phyloP scores from a whole-genome alignment of 1,140 invertebrate species.

The Linepithema humile region DNA sequence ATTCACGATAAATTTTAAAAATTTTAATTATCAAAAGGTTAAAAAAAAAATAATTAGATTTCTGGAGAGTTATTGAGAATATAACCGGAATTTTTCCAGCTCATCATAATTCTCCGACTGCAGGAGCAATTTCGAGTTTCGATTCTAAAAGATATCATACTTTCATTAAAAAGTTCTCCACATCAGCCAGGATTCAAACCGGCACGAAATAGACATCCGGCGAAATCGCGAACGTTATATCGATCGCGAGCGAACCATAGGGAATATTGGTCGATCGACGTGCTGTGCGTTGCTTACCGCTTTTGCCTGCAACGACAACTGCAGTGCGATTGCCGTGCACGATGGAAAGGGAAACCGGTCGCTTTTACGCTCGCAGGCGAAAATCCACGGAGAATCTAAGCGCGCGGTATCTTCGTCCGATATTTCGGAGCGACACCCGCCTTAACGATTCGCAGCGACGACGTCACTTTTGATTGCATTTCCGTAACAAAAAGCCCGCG shows the following conservation, averaged over 20 bases:
- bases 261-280: neutral
- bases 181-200: neutral
- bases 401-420: neutral
- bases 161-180: neutral
- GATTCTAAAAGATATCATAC: neutral
- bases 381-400: constrained; percentile 23
- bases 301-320: neutral
- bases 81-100: neutral
- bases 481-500: neutral
- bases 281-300: neutral
- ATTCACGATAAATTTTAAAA: neutral
- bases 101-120: neutral
- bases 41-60: neutral
- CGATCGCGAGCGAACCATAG: neutral
- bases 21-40: too few species aligned
- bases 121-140: neutral
- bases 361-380: constrained; percentile 12
- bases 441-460: constrained; percentile 6
- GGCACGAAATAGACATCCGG: neutral
- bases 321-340: neutral
- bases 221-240: constrained; percentile 12
- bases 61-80: neutral
- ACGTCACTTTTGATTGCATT: constrained; percentile 22
- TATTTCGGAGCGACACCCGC: neutral
- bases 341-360: constrained; percentile 25